Base-by-base conservation (phyloP, 2,888 invertebrate genomes). In the Allolobophora icterica region DNA sequence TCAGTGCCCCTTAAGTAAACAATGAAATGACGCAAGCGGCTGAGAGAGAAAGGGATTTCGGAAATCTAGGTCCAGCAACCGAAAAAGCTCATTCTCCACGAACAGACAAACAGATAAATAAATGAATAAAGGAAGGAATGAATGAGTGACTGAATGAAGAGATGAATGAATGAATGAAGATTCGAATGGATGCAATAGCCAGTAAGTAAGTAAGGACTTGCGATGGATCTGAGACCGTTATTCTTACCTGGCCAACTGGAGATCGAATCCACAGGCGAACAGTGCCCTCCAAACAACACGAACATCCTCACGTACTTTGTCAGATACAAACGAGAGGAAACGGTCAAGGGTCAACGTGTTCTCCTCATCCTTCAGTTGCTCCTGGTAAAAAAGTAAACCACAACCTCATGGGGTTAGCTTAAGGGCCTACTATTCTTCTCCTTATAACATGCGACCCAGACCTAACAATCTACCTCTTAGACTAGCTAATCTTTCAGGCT, bases 231-330 rank as follows among this genome's bases (percentile, higher is more conserved):
- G 30, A 58, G 58, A 58, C 13, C 19, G 45, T 24, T 24, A 4
- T 24, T 52, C 21, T 24, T 24, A 95, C 95, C 95, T 94, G 91
- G 94, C 94, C 91, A 95, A 94, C 91, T 95, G 94, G 13, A 95
- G 92, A 92, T 95, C 95, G 92, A 94, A 94, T 34, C 95, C 95
- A 93, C 94, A 94, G 11, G 95, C 93, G 34, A 95, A 92, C 19
- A 95, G 93, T 24, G 94, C 94, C 90, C 94, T 93, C 95, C 95
- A 95, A 30, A 94, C 93, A 19, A 94, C 92, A n/a, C 94, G 92
- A 6, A 94, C 93, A 91, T 95, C 94, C 90, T 94, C 94, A 91
- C 94, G 94, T 58, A 94, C 93, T 89, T 93, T 93, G 89, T 95
- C 95, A 35, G 94, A 91, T 8, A 94, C 94, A 93, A 93, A 95